Percentiles rank a stretch among this genome's conserved stretches.
Evolutionary conservation across 2,888 invertebrate species (phyloP).

Genomic region (Metellina segmentata): DNA sequence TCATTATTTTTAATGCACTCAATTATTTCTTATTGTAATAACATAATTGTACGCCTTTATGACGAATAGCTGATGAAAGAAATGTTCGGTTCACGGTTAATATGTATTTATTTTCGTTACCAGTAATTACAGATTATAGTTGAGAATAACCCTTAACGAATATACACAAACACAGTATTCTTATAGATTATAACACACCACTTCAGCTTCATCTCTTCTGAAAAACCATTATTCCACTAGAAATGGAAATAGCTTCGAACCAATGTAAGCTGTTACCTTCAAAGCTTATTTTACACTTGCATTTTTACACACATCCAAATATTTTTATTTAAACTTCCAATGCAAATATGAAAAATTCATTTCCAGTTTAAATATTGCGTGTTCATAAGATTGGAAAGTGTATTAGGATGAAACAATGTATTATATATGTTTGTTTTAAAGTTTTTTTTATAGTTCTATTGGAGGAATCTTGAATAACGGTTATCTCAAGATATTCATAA

Average conservation of each 20-base stretch:
- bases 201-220: not conserved
- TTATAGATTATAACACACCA: too few relatives aligned
- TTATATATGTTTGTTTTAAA: not conserved
- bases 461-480: not conserved
- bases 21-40: too few relatives aligned
- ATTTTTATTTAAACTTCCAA: not conserved
- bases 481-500: not conserved
- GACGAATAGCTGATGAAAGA: too few relatives aligned
- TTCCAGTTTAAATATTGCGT: not conserved
- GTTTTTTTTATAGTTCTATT: not conserved
- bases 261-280: not conserved
- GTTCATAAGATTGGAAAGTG: not conserved
- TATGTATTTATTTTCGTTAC: too few relatives aligned
- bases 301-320: not conserved
- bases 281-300: not conserved
- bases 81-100: too few relatives aligned
- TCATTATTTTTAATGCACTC: too few relatives aligned
- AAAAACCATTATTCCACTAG: not conserved
- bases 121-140: too few relatives aligned
- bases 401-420: not conserved
- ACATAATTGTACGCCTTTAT: too few relatives aligned
- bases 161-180: too few relatives aligned
- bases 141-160: too few relatives aligned
- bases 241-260: not conserved
- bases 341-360: not conserved